phyloP scores from a whole-genome alignment of 1,140 invertebrate genomes.

The Sycobia sp. region DNA sequence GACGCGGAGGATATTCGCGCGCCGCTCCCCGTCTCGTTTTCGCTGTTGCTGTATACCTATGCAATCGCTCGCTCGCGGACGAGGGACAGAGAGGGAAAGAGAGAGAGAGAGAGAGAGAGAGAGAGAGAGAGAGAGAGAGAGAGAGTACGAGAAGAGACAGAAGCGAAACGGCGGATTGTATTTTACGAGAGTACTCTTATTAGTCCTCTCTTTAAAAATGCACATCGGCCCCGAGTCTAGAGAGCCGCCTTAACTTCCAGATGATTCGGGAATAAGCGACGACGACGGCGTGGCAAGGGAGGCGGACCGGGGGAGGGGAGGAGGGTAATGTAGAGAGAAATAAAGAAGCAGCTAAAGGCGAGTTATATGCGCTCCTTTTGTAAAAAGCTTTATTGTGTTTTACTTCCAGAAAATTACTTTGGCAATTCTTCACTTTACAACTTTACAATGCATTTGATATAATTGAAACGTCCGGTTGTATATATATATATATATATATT shows the following conservation, averaged over 20 bases:
- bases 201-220: slow-evolving; percentile 25
- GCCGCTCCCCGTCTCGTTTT: neutral
- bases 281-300: neutral
- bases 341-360: no score
- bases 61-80: no score
- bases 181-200: slow-evolving; percentile 10
- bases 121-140: no score
- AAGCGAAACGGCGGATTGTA: no score
- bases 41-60: no score
- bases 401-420: slow-evolving; percentile 29
- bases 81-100: no score
- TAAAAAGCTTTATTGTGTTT: slow-evolving; percentile 19
- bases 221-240: neutral
- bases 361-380: neutral
- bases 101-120: no score
- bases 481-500: no score
- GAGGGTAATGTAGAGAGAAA: no score
- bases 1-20: neutral
- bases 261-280: slow-evolving; percentile 2
- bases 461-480: no score
- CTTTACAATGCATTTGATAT: no score
- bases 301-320: neutral
- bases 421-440: slow-evolving; percentile 1
- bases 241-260: neutral
- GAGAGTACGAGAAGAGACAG: no score